Evolutionary conservation across 2,113 vertebrate species (phyloP).

Genomic region (Pionites leucogaster): DNA sequence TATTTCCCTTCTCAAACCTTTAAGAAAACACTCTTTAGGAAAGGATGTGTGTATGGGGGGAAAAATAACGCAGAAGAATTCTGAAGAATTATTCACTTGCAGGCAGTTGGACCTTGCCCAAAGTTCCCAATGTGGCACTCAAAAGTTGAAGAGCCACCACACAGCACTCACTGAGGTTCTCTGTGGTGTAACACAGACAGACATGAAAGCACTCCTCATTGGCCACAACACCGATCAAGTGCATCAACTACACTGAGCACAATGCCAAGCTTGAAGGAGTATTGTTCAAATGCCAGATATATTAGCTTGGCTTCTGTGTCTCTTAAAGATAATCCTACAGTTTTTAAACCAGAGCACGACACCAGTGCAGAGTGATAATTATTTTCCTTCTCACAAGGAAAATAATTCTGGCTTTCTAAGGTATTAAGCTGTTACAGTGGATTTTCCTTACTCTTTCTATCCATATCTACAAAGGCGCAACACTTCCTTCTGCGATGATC

Average conservation of each 20-base stretch:
- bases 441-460: background rate
- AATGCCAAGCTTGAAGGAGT: background rate
- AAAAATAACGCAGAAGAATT: background rate
- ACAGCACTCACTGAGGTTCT: background rate
- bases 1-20: background rate
- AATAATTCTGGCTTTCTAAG: background rate
- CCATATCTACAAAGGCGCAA: background rate
- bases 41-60: background rate
- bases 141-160: background rate
- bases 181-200: fast-evolving
- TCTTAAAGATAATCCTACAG: background rate
- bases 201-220: background rate
- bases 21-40: background rate
- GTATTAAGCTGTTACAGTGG: background rate
- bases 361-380: background rate
- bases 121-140: background rate
- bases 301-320: background rate
- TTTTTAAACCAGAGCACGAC: background rate
- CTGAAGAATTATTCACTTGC: background rate
- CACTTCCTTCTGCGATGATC: background rate
- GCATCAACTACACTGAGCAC: background rate
- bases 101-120: background rate
- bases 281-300: background rate
- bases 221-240: background rate
- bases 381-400: background rate